A percentile compares a stretch with the other conserved stretches of the same genome.
Conservation (phyloP, 2,797 vertebrate genomes). For the Onychomys torridus region DNA sequence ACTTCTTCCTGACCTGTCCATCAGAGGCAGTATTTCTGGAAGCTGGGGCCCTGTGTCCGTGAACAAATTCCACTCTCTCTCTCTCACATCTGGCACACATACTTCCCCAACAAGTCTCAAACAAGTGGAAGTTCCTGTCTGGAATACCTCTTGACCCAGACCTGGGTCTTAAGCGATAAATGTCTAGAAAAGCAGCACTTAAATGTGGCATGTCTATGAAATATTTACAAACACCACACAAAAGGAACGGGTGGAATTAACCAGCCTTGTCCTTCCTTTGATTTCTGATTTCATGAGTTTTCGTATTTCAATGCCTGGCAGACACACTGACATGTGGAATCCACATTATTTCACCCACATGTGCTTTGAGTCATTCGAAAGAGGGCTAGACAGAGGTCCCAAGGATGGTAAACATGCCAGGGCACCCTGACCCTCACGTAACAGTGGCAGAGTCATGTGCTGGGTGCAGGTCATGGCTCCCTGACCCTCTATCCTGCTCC, state of each 20-base stretch:
- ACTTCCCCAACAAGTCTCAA: no score
- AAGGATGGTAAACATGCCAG: background rate
- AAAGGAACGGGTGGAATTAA: background rate
- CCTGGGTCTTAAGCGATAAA: background rate
- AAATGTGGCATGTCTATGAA: background rate
- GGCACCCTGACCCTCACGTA: background rate
- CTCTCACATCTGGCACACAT: background rate
- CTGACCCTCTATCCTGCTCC: background rate
- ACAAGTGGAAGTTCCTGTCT: background rate
- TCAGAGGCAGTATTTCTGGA: background rate
- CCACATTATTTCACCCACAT: background rate
- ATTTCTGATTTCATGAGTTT: background rate
- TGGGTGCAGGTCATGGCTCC: background rate
- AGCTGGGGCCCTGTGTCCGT: fast-evolving
- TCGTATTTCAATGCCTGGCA: background rate
- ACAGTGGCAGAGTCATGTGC: background rate
- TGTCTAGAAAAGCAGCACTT: background rate
- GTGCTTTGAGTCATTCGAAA: background rate
- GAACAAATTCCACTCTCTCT: background rate
- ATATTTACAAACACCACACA: background rate
- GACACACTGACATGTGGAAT: background rate
- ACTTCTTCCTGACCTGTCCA: background rate
- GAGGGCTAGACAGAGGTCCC: background rate
- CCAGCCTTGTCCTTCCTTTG: background rate
- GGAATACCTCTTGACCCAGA: background rate